Conservation (phyloP, 2,797 vertebrate species). For the Novumbra hubbsi region DNA sequence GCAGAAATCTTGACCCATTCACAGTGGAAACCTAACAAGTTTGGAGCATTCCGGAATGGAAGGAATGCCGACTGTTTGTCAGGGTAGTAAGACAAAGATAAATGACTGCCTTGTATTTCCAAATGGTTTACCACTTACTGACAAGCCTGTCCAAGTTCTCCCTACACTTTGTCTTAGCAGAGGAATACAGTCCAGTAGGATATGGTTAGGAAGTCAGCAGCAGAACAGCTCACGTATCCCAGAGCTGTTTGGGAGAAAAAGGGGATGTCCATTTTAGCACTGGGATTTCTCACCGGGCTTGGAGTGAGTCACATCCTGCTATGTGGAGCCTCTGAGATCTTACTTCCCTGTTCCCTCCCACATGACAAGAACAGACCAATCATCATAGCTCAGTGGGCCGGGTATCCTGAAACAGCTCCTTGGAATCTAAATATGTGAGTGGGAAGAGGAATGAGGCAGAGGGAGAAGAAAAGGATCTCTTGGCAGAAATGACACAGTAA, state of each 20-base stretch:
- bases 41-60: conserved; percentile 55
- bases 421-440: conserved; percentile 31
- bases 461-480: neutral
- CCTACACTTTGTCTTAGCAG: conserved; percentile 10
- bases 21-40: conserved; percentile 48
- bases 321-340: conserved; percentile 16
- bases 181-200: neutral
- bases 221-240: conserved; percentile 8
- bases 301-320: conserved; percentile 40
- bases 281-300: neutral
- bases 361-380: conserved; percentile 19
- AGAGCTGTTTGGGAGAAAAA: conserved; percentile 20
- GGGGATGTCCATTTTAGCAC: conserved; percentile 21
- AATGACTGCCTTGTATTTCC: conserved; percentile 57
- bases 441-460: conserved; percentile 9
- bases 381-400: conserved; percentile 11
- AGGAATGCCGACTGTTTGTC: conserved; percentile 63
- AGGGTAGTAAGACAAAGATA: conserved; percentile 42
- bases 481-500: conserved; percentile 1
- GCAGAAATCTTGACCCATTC: conserved; percentile 21
- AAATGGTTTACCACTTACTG: conserved; percentile 34
- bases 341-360: conserved; percentile 32
- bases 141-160: conserved; percentile 15
- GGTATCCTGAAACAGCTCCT: conserved; percentile 27
- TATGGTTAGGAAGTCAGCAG: conserved; percentile 6